Evolutionary conservation across 2,888 invertebrate genomes (phyloP).

Genomic region (Dryococelus australis): DNA sequence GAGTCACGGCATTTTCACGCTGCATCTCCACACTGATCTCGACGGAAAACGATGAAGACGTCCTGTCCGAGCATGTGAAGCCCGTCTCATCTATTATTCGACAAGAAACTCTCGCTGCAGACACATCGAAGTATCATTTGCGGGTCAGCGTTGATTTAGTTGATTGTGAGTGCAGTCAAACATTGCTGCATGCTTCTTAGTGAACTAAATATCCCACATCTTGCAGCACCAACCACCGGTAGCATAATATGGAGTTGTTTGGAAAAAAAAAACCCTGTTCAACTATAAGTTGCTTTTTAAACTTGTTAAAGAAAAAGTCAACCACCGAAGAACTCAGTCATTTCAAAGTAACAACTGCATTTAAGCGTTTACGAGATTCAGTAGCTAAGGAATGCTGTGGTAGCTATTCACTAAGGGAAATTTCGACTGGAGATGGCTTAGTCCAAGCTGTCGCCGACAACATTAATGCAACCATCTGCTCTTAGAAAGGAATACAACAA

Average conservation of each 20-base stretch:
- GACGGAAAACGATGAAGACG: slow-evolving; percentile 11
- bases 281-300: not conserved
- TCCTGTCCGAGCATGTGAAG: not conserved
- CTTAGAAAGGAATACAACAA: not conserved
- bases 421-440: not conserved
- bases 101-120: not conserved
- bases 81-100: not conserved
- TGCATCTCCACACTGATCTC: not conserved
- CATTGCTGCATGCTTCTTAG: not conserved
- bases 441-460: not conserved
- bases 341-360: not conserved
- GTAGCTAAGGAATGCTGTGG: slow-evolving; percentile 21
- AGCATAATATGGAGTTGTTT: not conserved
- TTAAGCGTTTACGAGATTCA: not conserved
- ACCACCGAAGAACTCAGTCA: not conserved
- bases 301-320: too few relatives aligned
- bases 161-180: slow-evolving; percentile 3
- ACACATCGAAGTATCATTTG: not conserved
- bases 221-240: not conserved
- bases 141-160: not conserved
- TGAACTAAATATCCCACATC: not conserved
- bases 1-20: too few relatives aligned
- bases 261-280: not conserved
- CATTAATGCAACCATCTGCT: not conserved
- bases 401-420: not conserved